Conservation (phyloP, 2,797 vertebrate species). For the Ceryle rudis region DNA sequence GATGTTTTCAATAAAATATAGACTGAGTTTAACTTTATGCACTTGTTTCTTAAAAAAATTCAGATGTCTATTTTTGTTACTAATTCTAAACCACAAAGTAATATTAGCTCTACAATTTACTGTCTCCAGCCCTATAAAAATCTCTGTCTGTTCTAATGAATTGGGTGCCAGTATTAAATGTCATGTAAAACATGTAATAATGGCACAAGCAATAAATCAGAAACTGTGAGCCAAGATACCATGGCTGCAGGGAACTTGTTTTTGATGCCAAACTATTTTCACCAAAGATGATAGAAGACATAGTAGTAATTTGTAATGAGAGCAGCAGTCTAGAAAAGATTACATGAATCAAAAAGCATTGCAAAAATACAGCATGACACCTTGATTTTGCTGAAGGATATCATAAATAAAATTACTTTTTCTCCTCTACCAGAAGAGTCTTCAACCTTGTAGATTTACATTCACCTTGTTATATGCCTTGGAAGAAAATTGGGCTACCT, state of each 20-base stretch:
- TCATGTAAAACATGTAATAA: constrained; percentile 51
- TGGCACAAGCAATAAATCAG: constrained; percentile 23
- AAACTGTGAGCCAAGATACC: not conserved
- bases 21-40: not conserved
- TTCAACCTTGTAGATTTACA: not conserved
- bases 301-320: constrained; percentile 2
- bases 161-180: constrained; percentile 27
- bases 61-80: constrained; percentile 33
- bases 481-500: not conserved
- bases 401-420: not conserved
- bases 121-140: constrained; percentile 34
- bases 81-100: constrained; percentile 23
- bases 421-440: not conserved
- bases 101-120: constrained; percentile 9
- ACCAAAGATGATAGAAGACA: not conserved
- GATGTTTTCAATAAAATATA: not conserved
- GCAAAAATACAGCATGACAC: not conserved
- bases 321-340: constrained; percentile 9
- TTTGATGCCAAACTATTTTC: constrained; percentile 45
- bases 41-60: not conserved
- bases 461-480: not conserved
- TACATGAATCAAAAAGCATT: not conserved
- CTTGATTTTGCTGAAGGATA: not conserved
- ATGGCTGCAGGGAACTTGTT: not conserved
- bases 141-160: constrained; percentile 31